Conservation (phyloP, 2,113 vertebrate genomes). For the Bujurquina vittata region DNA sequence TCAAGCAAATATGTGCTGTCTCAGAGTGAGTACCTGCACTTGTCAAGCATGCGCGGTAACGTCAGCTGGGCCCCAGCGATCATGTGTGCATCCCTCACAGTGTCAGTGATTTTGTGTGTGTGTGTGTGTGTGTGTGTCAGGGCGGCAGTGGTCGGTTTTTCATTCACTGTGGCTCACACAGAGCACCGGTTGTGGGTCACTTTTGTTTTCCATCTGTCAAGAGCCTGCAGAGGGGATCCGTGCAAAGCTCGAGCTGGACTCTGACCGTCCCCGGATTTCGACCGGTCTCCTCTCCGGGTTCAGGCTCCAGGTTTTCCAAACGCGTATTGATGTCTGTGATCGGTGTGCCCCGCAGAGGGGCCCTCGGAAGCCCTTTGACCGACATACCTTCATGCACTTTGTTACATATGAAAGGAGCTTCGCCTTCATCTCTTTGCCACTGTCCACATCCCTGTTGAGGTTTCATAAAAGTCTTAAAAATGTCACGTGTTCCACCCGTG, state of each 20-base stretch:
- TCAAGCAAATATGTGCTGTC: conserved; percentile 86
- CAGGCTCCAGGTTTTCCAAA: conserved; percentile 22
- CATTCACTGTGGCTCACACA: background rate
- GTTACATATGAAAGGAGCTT: background rate
- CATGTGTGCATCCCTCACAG: background rate
- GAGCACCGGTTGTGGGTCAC: background rate
- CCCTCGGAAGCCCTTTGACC: conserved; percentile 8
- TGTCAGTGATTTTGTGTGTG: background rate
- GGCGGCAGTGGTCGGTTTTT: background rate
- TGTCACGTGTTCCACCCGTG: background rate
- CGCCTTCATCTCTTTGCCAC: accelerated
- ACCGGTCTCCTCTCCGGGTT: background rate
- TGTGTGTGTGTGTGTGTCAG: background rate
- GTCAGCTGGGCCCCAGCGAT: background rate
- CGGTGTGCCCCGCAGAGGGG: background rate
- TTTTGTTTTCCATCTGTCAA: conserved; percentile 43
- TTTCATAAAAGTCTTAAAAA: background rate
- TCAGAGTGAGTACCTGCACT: conserved; percentile 79
- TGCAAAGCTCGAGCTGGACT: conserved; percentile 45
- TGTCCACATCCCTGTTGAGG: background rate
- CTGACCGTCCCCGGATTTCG: conserved; percentile 10
- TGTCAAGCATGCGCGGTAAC: background rate
- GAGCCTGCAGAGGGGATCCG: background rate
- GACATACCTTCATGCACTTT: background rate
- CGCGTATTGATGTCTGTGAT: background rate